Evolutionary conservation across 2,113 vertebrate genomes (phyloP).

Genomic region (Pseudonaja textilis): DNA sequence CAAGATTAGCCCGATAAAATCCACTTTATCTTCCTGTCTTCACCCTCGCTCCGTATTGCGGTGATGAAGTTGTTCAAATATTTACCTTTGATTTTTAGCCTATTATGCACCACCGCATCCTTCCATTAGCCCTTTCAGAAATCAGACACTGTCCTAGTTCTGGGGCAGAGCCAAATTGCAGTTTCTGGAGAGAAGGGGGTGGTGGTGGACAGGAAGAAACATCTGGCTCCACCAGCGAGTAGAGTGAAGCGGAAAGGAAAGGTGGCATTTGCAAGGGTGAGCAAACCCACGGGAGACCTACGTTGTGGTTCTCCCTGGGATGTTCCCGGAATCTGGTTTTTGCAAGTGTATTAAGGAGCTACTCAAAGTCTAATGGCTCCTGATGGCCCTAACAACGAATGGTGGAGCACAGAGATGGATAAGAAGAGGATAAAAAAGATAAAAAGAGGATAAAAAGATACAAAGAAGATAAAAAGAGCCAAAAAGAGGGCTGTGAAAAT

Average conservation of each 20-base stretch:
- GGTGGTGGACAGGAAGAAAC: neutral
- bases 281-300: neutral
- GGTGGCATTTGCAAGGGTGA: neutral
- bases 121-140: slow-evolving; percentile 53
- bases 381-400: neutral
- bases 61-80: slow-evolving; percentile 62
- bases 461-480: too few relatives aligned
- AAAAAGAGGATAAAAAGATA: too few relatives aligned
- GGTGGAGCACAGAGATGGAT: neutral
- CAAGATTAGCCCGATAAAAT: slow-evolving; percentile 37
- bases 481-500: too few relatives aligned
- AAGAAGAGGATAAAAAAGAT: neutral
- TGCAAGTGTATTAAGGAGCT: neutral
- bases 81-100: slow-evolving; percentile 55
- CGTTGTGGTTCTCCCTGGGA: neutral
- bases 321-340: neutral
- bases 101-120: slow-evolving; percentile 30
- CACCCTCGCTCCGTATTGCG: slow-evolving; percentile 1
- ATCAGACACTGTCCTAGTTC: slow-evolving; percentile 42
- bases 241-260: neutral
- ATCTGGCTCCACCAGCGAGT: neutral
- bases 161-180: slow-evolving; percentile 20
- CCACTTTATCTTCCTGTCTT: slow-evolving; percentile 16
- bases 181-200: neutral
- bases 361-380: neutral